These are phyloP conservation scores for Drosophila stalkeri DNA, from an alignment of 2,888 invertebrate species.

Conservation along the genomic window DNA sequence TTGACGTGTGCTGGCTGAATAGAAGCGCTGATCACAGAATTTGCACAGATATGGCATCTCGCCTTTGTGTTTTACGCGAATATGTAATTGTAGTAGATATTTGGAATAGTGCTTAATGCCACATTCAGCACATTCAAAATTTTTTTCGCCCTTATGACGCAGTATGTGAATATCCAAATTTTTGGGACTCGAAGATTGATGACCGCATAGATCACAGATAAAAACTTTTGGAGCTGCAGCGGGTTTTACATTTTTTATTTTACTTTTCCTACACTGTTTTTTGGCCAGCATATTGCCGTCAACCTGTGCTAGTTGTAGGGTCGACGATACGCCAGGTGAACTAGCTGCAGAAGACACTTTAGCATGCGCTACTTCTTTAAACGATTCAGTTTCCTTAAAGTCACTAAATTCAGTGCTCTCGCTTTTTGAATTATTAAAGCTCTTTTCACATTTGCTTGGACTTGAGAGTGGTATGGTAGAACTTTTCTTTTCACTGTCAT, in stretches of 20 bases:
- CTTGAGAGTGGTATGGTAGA: not conserved
- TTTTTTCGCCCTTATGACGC: constrained; percentile 57
- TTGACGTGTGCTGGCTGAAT: constrained; percentile 57
- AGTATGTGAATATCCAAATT: constrained; percentile 46
- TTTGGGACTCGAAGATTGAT: constrained; percentile 18
- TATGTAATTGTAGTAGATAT: constrained; percentile 54
- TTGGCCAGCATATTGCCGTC: not conserved
- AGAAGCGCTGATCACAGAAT: constrained; percentile 76
- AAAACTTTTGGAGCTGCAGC: constrained; percentile 16
- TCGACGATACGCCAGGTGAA: not conserved
- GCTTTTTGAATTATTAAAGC: not conserved
- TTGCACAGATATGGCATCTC: constrained; percentile 82
- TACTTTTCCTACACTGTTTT: constrained; percentile 2
- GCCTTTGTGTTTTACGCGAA: constrained; percentile 76
- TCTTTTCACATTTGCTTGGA: not conserved
- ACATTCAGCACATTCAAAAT: constrained; percentile 57
- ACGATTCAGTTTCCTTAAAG: not conserved
- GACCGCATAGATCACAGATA: constrained; percentile 47
- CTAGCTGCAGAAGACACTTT: not conserved
- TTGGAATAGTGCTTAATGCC: constrained; percentile 51
- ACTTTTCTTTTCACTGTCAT: not conserved
- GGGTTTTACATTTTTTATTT: not conserved
- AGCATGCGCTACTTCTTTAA: not conserved
- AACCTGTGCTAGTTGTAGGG: not conserved
- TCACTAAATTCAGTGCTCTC: not conserved